Evolutionary conservation across 2,888 invertebrate genomes (phyloP).

Genomic region (Coenonympha glycerion): DNA sequence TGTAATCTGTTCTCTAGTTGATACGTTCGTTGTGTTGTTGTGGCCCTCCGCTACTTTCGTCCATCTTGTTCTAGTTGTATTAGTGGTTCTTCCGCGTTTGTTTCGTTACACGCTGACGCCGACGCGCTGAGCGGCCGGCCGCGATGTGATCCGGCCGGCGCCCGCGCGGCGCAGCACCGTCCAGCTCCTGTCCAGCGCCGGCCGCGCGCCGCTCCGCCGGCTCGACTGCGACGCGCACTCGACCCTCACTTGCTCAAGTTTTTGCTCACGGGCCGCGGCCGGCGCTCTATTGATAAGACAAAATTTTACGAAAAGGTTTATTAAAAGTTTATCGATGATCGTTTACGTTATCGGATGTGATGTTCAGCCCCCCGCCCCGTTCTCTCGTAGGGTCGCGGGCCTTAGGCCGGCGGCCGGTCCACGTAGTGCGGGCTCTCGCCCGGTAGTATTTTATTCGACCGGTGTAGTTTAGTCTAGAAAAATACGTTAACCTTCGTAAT

Average conservation of each 20-base stretch:
- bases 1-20: conserved; percentile 72
- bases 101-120: conserved; percentile 39
- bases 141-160: conserved; percentile 33
- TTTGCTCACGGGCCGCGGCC: conserved; percentile 66
- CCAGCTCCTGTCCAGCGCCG: conserved; percentile 60
- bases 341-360: conserved; percentile 67
- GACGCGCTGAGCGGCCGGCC: conserved; percentile 27
- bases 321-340: conserved; percentile 59
- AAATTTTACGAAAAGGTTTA: conserved; percentile 60
- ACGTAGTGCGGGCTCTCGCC: conserved; percentile 66
- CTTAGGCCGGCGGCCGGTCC: conserved; percentile 68
- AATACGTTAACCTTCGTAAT: conserved; percentile 56
- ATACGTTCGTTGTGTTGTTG: conserved; percentile 67
- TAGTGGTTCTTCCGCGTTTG: conserved; percentile 50
- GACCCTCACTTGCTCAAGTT: conserved; percentile 51
- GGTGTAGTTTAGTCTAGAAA: conserved; percentile 64
- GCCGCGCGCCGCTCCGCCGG: conserved; percentile 37
- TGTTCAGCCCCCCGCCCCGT: conserved; percentile 60
- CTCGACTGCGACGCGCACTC: conserved; percentile 13
- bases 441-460: conserved; percentile 64
- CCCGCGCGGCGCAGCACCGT: conserved; percentile 46
- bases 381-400: conserved; percentile 50
- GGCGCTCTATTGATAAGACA: conserved; percentile 65
- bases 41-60: conserved; percentile 72
- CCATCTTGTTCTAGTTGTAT: conserved; percentile 70